These are phyloP conservation scores for Entomobrya multifasciata DNA, from an alignment of 2,888 invertebrate genomes.

Conservation along the genomic window DNA sequence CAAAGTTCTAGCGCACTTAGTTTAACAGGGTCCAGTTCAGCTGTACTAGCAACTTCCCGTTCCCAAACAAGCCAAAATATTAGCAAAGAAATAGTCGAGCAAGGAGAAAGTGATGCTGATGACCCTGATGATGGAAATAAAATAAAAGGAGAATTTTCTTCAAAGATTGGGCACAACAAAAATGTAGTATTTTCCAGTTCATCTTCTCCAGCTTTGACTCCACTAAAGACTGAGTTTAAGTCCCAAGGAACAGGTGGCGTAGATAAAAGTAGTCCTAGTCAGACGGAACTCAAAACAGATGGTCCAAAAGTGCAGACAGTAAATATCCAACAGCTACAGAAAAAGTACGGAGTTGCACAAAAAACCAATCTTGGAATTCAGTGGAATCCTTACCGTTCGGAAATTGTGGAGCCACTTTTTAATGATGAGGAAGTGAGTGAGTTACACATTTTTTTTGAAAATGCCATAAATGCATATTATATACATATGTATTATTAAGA, in stretches of 20 bases:
- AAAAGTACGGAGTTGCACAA: constrained; percentile 68
- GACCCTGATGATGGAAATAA: constrained; percentile 17
- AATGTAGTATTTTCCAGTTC: neutral
- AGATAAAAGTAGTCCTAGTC: no score
- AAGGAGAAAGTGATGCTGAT: no score
- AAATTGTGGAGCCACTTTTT: constrained; percentile 70
- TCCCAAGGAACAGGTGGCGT: neutral
- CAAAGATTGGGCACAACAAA: neutral
- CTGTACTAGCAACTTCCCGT: no score
- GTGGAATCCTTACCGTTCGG: constrained; percentile 75
- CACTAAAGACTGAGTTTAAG: neutral
- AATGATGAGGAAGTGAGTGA: neutral
- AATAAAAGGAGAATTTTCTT: neutral
- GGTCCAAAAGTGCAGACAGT: constrained; percentile 1
- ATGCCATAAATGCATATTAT: neutral
- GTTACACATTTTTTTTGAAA: neutral
- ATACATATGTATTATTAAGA: no score
- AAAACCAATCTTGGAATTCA: constrained; percentile 68
- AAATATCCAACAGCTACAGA: constrained; percentile 57
- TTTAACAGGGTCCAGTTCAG: no score
- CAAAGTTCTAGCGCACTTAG: no score
- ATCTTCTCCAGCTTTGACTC: neutral
- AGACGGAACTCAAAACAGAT: neutral
- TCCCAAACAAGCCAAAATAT: no score
- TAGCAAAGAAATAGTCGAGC: no score